phyloP scores from a whole-genome alignment of 1,140 invertebrate species.

The Cotesia vestalis region DNA sequence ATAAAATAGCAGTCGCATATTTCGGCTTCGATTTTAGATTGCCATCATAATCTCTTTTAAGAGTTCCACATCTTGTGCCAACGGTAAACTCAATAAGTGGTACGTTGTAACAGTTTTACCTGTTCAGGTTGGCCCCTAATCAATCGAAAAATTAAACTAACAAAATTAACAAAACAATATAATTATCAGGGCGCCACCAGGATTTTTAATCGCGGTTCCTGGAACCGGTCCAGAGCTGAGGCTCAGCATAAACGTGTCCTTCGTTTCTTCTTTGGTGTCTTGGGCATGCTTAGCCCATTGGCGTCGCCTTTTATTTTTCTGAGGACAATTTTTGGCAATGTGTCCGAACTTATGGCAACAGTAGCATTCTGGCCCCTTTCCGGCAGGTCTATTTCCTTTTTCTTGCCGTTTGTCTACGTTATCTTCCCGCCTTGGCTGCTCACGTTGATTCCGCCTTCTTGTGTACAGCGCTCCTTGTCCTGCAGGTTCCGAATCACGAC shows the following conservation, averaged over 20 bases:
- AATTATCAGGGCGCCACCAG: no score
- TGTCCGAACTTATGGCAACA: conserved; percentile 26
- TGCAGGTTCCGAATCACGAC: conserved; percentile 11
- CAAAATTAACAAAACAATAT: no score
- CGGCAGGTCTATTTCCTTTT: background rate
- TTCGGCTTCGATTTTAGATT: conserved; percentile 7
- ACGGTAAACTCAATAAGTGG: conserved; percentile 25
- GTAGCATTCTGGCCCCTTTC: conserved; percentile 24
- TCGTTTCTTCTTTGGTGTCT: conserved; percentile 11
- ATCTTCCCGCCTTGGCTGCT: background rate
- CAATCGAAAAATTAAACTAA: no score
- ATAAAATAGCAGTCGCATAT: conserved; percentile 25
- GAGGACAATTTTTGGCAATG: conserved; percentile 10
- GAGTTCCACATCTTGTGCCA: conserved; percentile 20
- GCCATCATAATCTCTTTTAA: conserved; percentile 7
- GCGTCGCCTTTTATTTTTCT: background rate
- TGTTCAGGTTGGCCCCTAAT: no score
- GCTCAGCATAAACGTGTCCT: conserved; percentile 13
- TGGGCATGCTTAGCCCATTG: background rate
- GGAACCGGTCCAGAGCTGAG: no score
- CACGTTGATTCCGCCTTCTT: background rate
- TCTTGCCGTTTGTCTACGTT: background rate
- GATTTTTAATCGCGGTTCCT: no score
- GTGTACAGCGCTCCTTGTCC: conserved; percentile 26
- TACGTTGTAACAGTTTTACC: no score